Conservation (phyloP, 2,113 vertebrate species). For the Coryphaenoides rupestris region DNA sequence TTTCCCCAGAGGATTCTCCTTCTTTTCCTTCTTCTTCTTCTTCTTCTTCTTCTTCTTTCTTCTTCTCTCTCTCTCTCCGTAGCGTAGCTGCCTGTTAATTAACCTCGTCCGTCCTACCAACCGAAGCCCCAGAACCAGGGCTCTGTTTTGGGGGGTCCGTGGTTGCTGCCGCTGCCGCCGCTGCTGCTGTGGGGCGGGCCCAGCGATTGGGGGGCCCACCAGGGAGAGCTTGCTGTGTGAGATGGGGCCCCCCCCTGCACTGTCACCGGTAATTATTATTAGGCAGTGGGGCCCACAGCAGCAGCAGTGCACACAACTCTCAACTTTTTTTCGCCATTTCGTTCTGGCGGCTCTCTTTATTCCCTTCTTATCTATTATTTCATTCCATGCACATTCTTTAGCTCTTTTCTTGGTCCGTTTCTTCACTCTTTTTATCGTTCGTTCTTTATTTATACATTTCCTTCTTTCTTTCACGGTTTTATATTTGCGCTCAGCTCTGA, state of each 20-base stretch:
- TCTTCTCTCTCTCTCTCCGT: constrained; percentile 22
- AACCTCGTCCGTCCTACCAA: constrained; percentile 30
- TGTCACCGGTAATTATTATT: constrained; percentile 3
- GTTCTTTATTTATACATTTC: not conserved
- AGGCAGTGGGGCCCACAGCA: not conserved
- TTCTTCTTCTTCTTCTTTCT: constrained; percentile 25
- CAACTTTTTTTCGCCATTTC: constrained; percentile 1
- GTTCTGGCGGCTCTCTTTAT: too few species aligned
- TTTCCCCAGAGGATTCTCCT: constrained; percentile 22
- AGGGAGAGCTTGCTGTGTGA: not conserved
- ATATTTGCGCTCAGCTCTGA: too few species aligned
- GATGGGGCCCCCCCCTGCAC: not conserved
- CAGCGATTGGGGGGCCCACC: not conserved
- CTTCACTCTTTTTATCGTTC: not conserved
- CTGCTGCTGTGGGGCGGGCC: constrained; percentile 13
- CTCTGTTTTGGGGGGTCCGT: constrained; percentile 5
- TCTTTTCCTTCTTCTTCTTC: constrained; percentile 17
- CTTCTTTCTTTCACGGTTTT: not conserved
- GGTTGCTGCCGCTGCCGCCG: constrained; percentile 1
- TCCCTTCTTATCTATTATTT: too few species aligned
- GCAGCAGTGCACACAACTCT: not conserved
- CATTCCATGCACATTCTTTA: too few species aligned
- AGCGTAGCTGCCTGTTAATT: constrained; percentile 41
- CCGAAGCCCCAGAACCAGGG: constrained; percentile 19
- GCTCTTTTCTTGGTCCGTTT: too few species aligned